A percentile compares a stretch with the other conserved stretches of the same genome.
These are phyloP conservation scores for Neelides sp. DNA, from an alignment of 1,140 invertebrate species.

Conservation along the genomic window DNA sequence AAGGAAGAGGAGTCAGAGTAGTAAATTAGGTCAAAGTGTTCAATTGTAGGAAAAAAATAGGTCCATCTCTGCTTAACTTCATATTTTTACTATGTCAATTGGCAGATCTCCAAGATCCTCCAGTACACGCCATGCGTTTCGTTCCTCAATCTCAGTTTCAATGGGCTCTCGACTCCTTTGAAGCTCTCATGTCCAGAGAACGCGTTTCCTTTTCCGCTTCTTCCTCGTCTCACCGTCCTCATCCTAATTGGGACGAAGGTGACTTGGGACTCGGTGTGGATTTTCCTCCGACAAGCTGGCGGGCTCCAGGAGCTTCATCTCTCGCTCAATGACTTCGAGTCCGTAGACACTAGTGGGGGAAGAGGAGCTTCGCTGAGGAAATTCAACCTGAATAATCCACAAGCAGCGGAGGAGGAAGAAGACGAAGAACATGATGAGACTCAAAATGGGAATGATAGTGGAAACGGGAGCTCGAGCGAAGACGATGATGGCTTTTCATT, in stretches of 20 bases:
- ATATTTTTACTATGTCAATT: constrained; percentile 31
- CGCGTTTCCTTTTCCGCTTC: constrained; percentile 32
- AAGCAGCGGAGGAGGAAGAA: constrained; percentile 52
- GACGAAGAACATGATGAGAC: constrained; percentile 57
- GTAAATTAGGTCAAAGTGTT: neutral
- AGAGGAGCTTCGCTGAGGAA: constrained; percentile 24
- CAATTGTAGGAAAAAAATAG: neutral
- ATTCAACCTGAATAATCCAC: too few species aligned
- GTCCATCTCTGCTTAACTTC: neutral
- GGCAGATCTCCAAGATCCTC: constrained; percentile 66
- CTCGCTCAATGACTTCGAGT: constrained; percentile 70
- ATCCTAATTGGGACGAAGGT: constrained; percentile 76
- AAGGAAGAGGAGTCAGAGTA: too few species aligned
- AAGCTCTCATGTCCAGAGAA: constrained; percentile 14
- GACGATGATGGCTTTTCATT: constrained; percentile 28
- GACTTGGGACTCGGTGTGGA: constrained; percentile 66
- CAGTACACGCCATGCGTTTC: constrained; percentile 71
- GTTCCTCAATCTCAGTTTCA: constrained; percentile 83
- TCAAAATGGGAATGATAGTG: constrained; percentile 23
- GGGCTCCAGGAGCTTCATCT: constrained; percentile 75
- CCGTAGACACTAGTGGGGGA: constrained; percentile 46
- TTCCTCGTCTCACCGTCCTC: constrained; percentile 55
- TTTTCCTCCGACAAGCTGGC: constrained; percentile 56
- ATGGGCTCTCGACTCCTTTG: constrained; percentile 50
- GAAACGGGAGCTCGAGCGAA: constrained; percentile 25